Evolutionary conservation across 30 jellyfish, hydroid and myxozoan species (phyloP), one percentile per base, ranked within the genome.

Genomic region (Hydra vulgaris): DNA sequence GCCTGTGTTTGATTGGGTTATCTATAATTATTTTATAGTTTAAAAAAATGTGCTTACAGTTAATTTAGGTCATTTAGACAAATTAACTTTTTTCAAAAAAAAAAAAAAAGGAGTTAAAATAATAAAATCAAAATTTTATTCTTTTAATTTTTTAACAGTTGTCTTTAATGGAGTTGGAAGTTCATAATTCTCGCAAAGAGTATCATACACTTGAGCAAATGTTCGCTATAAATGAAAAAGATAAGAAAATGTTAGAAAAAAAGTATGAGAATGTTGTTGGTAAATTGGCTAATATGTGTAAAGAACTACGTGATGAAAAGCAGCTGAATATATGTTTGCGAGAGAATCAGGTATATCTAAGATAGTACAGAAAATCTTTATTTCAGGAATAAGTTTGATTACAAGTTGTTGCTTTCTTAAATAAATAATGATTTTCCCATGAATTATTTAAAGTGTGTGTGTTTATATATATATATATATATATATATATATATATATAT

Each of bases 261-360:
- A 91, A 91, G 74, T 87, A 86, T 74, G 74, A 87, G 17, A 95
- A 87, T 90, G 96, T 91, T 54, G 95, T 91, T 15, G 85, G 84
- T 25, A 86, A 82, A 83, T 92, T 84, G 21, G 87, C 96, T 0
- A 83, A 72, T 54, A 27, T 91, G 23, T 79, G 79, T 23, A 79
- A 75, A 40, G 98, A 91, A 7, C 72, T 91, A 66, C 72, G 84
- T 26, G 98, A 91, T 20, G 98, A 91, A 72, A 91, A 84, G 55
- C 94, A 91, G 90, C 88, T 83, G 83, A 80, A 80, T 66, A 70
- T 21, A 18, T 80, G 80, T 25, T 70, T 80, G 19, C 68, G 87
- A 22, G 87, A 66, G 25, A 80, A 80, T 66, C 87, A 80, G 81
- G 89, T 23, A n/a, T 25, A 7, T 69, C 17, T 40, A 12, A n/a